Conservation (phyloP, 1,140 invertebrate genomes). For the Aphaenogaster floridana region DNA sequence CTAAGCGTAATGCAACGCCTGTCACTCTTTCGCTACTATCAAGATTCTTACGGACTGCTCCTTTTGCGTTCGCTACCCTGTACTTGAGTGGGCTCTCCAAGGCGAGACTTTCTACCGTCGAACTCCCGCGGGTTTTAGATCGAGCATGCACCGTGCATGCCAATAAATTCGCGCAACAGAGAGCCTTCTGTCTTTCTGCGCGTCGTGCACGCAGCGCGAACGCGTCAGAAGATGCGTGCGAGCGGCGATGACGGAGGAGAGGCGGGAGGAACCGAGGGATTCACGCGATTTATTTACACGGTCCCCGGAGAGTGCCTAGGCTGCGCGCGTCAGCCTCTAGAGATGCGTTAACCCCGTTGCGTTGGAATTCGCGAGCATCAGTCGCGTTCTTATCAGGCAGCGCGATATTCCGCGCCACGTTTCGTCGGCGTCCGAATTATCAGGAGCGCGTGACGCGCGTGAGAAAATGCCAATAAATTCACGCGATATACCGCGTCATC, state of each 20-base stretch:
- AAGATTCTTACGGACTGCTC: conserved; percentile 3
- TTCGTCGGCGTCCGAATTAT: conserved; percentile 5
- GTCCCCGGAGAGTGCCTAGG: conserved; percentile 63
- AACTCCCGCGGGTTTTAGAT: conserved; percentile 52
- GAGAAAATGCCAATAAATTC: neutral
- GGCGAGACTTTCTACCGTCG: conserved; percentile 55
- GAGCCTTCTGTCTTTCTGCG: conserved; percentile 78
- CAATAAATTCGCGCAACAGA: conserved; percentile 74
- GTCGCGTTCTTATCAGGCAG: conserved; percentile 11
- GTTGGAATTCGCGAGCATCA: conserved; percentile 28
- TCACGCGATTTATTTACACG: conserved; percentile 78
- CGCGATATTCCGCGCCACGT: neutral
- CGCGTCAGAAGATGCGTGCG: conserved; percentile 38
- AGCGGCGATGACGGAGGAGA: conserved; percentile 18
- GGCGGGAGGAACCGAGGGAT: conserved; percentile 65
- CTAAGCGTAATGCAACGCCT: neutral
- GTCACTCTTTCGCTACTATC: neutral
- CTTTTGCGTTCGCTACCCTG: conserved; percentile 24
- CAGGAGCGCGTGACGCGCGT: neutral
- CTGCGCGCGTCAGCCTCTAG: conserved; percentile 64
- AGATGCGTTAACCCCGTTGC: conserved; percentile 55
- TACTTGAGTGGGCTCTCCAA: conserved; percentile 38
- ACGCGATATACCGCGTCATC: neutral
- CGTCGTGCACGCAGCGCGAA: conserved; percentile 51
- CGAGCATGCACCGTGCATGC: conserved; percentile 11